These are phyloP conservation scores for Acleris emargana DNA, from an alignment of 2,888 invertebrate genomes.

Conservation along the genomic window DNA sequence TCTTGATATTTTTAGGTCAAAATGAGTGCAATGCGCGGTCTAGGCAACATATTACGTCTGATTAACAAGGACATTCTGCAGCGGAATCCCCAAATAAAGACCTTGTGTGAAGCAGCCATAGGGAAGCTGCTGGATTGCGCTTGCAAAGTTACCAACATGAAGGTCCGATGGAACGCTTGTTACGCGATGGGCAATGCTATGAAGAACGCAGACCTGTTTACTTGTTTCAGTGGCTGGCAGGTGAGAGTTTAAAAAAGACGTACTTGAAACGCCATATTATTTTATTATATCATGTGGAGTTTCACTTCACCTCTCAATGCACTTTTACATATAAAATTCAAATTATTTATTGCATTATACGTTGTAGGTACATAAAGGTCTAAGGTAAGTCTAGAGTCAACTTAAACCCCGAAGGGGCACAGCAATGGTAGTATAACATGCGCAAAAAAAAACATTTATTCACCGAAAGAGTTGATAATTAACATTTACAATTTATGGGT, in stretches of 20 bases:
- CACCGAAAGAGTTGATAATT: too few relatives aligned
- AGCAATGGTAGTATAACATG: too few relatives aligned
- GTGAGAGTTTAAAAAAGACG: conserved; percentile 47
- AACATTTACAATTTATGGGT: too few relatives aligned
- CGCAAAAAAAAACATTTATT: too few relatives aligned
- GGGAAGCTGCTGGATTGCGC: conserved; percentile 88
- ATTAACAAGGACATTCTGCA: conserved; percentile 79
- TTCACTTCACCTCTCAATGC: too few relatives aligned
- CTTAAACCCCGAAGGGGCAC: too few relatives aligned
- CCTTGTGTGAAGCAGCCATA: conserved; percentile 84
- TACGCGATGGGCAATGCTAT: conserved; percentile 93
- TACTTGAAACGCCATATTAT: too few relatives aligned
- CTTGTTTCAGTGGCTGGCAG: conserved; percentile 81
- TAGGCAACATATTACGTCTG: conserved; percentile 91
- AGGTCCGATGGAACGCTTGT: conserved; percentile 96
- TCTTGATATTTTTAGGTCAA: conserved; percentile 64
- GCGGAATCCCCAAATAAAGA: conserved; percentile 74
- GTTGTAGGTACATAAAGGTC: too few relatives aligned
- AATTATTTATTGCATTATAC: too few relatives aligned
- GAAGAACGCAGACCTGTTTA: conserved; percentile 83
- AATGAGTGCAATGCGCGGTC: conserved; percentile 91
- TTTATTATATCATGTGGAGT: background rate
- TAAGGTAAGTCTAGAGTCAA: too few relatives aligned
- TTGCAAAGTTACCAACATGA: conserved; percentile 89
- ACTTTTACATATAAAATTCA: too few relatives aligned